phyloP scores from a whole-genome alignment of 2,888 invertebrate species.

The Notocelia uddmanniana region DNA sequence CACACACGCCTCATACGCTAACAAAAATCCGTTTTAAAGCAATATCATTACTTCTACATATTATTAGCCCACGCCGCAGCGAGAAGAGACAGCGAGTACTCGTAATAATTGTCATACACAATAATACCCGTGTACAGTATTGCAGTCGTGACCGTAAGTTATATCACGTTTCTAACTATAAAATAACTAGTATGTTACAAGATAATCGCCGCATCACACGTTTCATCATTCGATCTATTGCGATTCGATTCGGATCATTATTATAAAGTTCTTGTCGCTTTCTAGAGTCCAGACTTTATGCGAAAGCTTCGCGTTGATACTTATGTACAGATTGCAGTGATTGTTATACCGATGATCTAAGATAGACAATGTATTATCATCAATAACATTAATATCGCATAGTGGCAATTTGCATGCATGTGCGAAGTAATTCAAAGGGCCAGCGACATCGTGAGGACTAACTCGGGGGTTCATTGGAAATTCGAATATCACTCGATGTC shows the following conservation, averaged over 20 bases:
- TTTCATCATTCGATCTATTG: slow-evolving; percentile 37
- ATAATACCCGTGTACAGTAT: slow-evolving; percentile 1
- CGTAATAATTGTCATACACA: slow-evolving; percentile 11
- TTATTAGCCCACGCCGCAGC: neutral
- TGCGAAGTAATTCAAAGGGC: no score
- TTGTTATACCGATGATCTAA: neutral
- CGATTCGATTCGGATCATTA: slow-evolving; percentile 32
- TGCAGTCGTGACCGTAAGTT: slow-evolving; percentile 28
- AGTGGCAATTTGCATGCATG: no score
- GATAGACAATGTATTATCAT: neutral
- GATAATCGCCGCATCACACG: slow-evolving; percentile 24
- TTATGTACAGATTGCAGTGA: neutral
- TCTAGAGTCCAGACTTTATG: slow-evolving; percentile 1
- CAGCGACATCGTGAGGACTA: no score
- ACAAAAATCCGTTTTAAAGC: neutral
- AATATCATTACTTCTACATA: neutral
- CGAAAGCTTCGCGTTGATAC: neutral
- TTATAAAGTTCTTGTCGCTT: slow-evolving; percentile 24
- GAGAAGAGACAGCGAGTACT: slow-evolving; percentile 4
- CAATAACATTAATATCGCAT: no score
- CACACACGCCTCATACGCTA: neutral
- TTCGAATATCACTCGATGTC: neutral
- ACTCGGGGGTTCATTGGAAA: neutral
- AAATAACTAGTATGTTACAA: slow-evolving; percentile 16
- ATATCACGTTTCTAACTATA: slow-evolving; percentile 31